Percentiles rank a stretch among this genome's conserved stretches.
Evolutionary conservation across 2,113 vertebrate species (phyloP).

Genomic region (Zosterops japonicus): DNA sequence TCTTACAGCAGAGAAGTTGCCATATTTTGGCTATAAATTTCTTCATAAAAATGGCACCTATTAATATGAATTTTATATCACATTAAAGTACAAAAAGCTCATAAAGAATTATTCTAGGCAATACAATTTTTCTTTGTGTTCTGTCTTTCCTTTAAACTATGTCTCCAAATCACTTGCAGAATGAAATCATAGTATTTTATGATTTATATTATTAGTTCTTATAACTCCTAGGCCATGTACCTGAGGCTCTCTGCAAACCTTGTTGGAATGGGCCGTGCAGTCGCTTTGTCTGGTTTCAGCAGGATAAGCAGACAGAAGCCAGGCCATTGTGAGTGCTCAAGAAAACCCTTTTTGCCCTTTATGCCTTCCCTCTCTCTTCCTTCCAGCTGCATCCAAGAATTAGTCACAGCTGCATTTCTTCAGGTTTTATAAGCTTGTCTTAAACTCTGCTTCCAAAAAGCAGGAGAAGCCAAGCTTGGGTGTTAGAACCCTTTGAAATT

Average conservation of each 20-base stretch:
- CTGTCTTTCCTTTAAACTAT: slow-evolving; percentile 22
- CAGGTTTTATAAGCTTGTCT: background rate
- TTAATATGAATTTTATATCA: slow-evolving; percentile 45
- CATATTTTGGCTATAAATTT: slow-evolving; percentile 38
- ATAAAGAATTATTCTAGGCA: background rate
- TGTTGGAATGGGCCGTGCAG: background rate
- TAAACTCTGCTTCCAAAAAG: slow-evolving; percentile 2
- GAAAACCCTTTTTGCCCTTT: slow-evolving; percentile 1
- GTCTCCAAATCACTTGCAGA: background rate
- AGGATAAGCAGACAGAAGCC: background rate
- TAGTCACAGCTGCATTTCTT: slow-evolving; percentile 50
- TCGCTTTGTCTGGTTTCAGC: background rate
- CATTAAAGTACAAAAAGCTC: slow-evolving; percentile 35
- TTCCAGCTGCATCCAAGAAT: background rate
- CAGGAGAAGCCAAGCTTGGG: background rate
- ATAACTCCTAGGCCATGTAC: background rate
- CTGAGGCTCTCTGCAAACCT: background rate
- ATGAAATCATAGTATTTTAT: slow-evolving; percentile 56
- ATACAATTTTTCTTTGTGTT: slow-evolving; percentile 55
- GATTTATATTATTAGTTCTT: slow-evolving; percentile 7
- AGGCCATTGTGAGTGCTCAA: background rate
- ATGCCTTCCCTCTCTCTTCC: background rate
- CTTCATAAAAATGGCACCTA: slow-evolving; percentile 50
- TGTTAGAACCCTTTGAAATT: slow-evolving; percentile 6
- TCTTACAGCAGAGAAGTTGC: background rate